phyloP scores from a whole-genome alignment of 2,888 invertebrate species.

The Thecophora atra region DNA sequence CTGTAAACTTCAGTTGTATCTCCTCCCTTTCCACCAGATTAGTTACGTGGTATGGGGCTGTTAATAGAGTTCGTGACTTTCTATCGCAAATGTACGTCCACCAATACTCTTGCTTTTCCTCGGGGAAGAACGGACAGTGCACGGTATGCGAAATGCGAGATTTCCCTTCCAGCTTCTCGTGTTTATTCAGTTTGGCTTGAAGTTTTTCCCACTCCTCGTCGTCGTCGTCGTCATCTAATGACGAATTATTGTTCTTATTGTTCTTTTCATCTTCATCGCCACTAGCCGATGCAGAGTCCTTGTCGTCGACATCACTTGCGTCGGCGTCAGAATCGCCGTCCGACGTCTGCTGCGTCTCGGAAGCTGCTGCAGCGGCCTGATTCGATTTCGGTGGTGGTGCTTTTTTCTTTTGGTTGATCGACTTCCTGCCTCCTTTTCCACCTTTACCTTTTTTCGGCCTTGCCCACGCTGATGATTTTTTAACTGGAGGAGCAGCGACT shows the following conservation, averaged over 20 bases:
- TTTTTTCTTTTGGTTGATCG: constrained; percentile 61
- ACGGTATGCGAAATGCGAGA: constrained; percentile 96
- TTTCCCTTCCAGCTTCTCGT: constrained; percentile 91
- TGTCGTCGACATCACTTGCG: constrained; percentile 68
- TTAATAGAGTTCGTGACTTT: constrained; percentile 88
- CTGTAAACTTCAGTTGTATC: constrained; percentile 95
- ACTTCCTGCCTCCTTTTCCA: constrained; percentile 66
- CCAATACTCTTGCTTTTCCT: constrained; percentile 98
- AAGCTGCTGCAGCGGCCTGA: constrained; percentile 53
- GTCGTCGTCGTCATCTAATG: constrained; percentile 75
- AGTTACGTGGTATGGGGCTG: constrained; percentile 93
- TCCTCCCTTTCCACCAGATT: constrained; percentile 90
- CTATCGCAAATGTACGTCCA: constrained; percentile 99
- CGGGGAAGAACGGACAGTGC: constrained; percentile 95
- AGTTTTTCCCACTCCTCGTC: constrained; percentile 93
- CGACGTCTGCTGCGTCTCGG: constrained; percentile 53
- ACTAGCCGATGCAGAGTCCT: constrained; percentile 66
- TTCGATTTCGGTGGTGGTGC: constrained; percentile 59
- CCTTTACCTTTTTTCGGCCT: constrained; percentile 74
- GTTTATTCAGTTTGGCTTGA: constrained; percentile 85
- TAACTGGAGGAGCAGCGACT: constrained; percentile 64
- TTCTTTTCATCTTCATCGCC: constrained; percentile 72
- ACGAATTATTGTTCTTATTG: constrained; percentile 67
- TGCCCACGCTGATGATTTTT: constrained; percentile 86
- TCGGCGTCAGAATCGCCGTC: constrained; percentile 66